Evolutionary conservation across 2,113 vertebrate genomes (phyloP), one percentile per base, ranked within the genome.

Genomic region (Actinemys pallida): DNA sequence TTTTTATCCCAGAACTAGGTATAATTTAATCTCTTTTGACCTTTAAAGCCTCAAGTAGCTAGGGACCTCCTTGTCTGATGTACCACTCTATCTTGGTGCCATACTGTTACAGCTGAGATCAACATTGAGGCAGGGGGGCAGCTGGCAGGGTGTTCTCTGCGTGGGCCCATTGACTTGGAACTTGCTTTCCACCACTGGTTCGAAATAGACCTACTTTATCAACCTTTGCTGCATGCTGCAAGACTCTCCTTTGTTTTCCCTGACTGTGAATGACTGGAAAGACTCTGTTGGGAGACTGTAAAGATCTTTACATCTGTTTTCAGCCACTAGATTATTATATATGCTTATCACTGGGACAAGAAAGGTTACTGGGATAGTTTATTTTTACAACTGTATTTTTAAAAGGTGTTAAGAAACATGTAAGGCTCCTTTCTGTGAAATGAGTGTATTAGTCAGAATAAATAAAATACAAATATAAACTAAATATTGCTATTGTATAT

Each of bases 21-120:
- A 86, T 50, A 14, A 88, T 54, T 4, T 84, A 10, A 92, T 57
- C 19, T n/a, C 7, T 29, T 95, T 94, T 89, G 49, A 47, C 39
- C 25, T 35, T 76, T 83, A 62, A 76, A 92, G 35, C 13, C 20
- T 45, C 49, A 45, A 39, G 35, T 42, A 92, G 29, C 16, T 45
- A 83, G 57, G 27, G 50, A 62, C 8, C 8, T 83, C 56, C 35
- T 50, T 90, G 91, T 69, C 47, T 83, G 86, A 86, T 90, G 81
- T 42, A 25, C 39, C 35, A 72, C 65, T 39, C n/a, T 72, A 19
- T 22, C n/a, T 72, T n/a, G 65, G 19, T 39, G 35, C 8, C 65
- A 69, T 85, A 81, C 35, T 14, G 22, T 49, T 49, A 57, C 65
- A 85, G 19, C 6, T 82, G 16, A 69, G 81, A 29, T 20, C 76